Evolutionary conservation across 2,888 invertebrate genomes (phyloP).

Genomic region (Drosophila crucigera): DNA sequence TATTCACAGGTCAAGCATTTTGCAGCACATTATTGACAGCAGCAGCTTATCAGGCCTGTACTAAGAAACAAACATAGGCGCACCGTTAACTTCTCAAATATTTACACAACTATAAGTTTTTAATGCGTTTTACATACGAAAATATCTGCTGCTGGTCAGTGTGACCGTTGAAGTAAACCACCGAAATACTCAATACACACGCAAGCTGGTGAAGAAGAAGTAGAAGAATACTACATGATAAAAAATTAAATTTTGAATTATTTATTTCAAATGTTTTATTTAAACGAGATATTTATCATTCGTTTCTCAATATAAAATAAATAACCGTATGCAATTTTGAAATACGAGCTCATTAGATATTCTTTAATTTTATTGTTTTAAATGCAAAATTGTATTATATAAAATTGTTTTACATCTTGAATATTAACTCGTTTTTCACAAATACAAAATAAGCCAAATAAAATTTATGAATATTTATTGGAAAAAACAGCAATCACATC

Average conservation of each 20-base stretch:
- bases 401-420: not conserved
- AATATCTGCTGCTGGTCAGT: constrained; percentile 57
- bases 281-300: no score
- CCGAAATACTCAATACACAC: constrained; percentile 15
- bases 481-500: not conserved
- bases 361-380: not conserved
- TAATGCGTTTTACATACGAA: constrained; percentile 73
- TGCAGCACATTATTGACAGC: constrained; percentile 43
- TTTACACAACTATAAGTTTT: constrained; percentile 56
- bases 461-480: not conserved
- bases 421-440: not conserved
- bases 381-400: not conserved
- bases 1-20: constrained; percentile 54
- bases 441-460: not conserved
- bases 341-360: not conserved
- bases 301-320: not conserved
- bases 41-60: constrained; percentile 26
- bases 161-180: constrained; percentile 38
- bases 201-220: not conserved
- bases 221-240: not conserved
- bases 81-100: constrained; percentile 32
- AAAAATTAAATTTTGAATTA: not conserved
- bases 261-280: not conserved
- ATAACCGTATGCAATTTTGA: not conserved
- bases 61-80: constrained; percentile 46